Evolutionary conservation across 2,888 invertebrate species (phyloP).

Genomic region (Acleris emargana): DNA sequence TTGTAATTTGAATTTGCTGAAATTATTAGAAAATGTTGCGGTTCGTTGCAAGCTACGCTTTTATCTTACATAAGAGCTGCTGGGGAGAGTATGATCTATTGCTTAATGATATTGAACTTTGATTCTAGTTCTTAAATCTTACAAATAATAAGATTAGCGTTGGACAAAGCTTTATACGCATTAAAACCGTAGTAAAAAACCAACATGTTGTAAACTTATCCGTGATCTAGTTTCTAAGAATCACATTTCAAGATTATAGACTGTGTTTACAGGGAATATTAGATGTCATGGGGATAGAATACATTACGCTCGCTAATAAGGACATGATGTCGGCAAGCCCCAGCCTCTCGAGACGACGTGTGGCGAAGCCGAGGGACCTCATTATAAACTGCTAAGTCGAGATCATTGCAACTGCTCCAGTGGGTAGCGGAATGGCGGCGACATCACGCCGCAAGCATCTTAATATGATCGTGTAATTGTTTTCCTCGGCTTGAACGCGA

Average conservation of each 20-base stretch:
- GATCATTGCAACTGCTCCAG: constrained; percentile 46
- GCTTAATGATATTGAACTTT: no score
- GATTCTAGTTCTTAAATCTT: no score
- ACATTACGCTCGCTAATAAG: constrained; percentile 17
- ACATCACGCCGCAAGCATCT: constrained; percentile 9
- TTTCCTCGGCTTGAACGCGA: neutral
- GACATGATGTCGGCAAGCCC: constrained; percentile 22
- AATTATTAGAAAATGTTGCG: no score
- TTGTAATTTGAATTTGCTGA: neutral
- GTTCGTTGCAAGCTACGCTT: no score
- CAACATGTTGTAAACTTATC: no score
- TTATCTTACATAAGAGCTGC: no score
- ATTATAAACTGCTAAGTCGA: constrained; percentile 64
- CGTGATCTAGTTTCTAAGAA: no score
- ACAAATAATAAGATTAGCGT: no score
- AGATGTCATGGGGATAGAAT: constrained; percentile 8
- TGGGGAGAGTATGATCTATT: no score
- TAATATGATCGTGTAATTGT: constrained; percentile 11
- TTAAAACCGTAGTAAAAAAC: no score
- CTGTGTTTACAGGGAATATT: constrained; percentile 7
- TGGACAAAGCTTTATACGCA: no score
- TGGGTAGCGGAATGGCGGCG: constrained; percentile 8
- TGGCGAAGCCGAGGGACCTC: constrained; percentile 62
- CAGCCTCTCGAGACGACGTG: constrained; percentile 22
- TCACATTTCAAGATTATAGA: neutral